phyloP scores from a whole-genome alignment of 1,140 invertebrate genomes.

The Zaprionus vittiger region DNA sequence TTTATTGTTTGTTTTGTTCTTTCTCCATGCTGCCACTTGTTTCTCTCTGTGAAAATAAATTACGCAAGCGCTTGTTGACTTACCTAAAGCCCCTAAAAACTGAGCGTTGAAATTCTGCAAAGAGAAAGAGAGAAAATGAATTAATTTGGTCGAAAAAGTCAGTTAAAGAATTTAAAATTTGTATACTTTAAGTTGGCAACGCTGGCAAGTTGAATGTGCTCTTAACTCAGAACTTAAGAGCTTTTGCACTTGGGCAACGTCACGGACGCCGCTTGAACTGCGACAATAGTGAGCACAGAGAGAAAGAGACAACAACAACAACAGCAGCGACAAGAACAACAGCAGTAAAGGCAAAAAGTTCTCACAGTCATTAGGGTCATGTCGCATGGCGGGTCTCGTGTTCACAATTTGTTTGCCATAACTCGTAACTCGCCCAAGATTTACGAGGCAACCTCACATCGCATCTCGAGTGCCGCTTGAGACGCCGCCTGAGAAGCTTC shows the following conservation, averaged over 20 bases:
- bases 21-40: slow-evolving; percentile 46
- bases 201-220: slow-evolving; percentile 37
- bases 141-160: slow-evolving; percentile 17
- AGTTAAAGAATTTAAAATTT: slow-evolving; percentile 47
- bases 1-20: neutral
- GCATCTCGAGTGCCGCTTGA: slow-evolving; percentile 64
- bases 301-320: slow-evolving; percentile 11
- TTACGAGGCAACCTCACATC: slow-evolving; percentile 23
- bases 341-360: slow-evolving; percentile 57
- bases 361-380: slow-evolving; percentile 76
- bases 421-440: slow-evolving; percentile 26
- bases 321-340: slow-evolving; percentile 24
- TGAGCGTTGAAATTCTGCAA: slow-evolving; percentile 18
- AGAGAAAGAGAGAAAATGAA: neutral
- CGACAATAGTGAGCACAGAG: slow-evolving; percentile 19
- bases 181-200: slow-evolving; percentile 45
- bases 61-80: slow-evolving; percentile 13
- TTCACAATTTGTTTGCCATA: slow-evolving; percentile 70
- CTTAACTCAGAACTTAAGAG: slow-evolving; percentile 57
- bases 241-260: slow-evolving; percentile 3
- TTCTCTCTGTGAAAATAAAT: slow-evolving; percentile 34
- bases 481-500: slow-evolving; percentile 48
- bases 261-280: slow-evolving; percentile 5
- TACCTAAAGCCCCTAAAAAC: slow-evolving; percentile 30
- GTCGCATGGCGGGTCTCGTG: slow-evolving; percentile 64